These are phyloP conservation scores for Platyura marginata DNA, from an alignment of 1,140 invertebrate species.

Conservation along the genomic window DNA sequence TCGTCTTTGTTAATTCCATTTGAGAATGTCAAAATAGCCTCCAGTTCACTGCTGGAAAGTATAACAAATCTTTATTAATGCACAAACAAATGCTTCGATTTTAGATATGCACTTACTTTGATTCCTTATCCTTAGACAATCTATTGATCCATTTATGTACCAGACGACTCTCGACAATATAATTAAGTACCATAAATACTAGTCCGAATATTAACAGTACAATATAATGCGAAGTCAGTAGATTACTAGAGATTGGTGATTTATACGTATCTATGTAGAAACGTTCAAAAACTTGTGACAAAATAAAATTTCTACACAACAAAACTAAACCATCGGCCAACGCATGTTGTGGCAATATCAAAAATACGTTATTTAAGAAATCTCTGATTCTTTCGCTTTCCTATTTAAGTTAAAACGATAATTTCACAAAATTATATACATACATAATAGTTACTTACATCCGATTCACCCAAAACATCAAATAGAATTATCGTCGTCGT, in stretches of 20 bases:
- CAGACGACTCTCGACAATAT: constrained; percentile 32
- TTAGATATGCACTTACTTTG: not conserved
- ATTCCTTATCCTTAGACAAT: not conserved
- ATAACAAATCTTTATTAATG: not conserved
- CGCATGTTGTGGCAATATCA: constrained; percentile 42
- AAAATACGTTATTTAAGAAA: constrained; percentile 34
- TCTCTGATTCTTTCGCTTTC: constrained; percentile 31
- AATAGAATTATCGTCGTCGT: constrained; percentile 37
- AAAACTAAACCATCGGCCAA: constrained; percentile 40
- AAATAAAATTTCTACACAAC: constrained; percentile 34
- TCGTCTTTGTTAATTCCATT: not conserved
- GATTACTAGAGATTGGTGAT: constrained; percentile 32
- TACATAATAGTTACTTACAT: constrained; percentile 13
- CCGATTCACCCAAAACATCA: constrained; percentile 38
- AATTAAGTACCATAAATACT: constrained; percentile 29
- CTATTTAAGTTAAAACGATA: constrained; percentile 11
- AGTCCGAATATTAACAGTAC: constrained; percentile 29
- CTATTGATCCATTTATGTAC: constrained; percentile 11
- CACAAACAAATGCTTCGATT: not conserved
- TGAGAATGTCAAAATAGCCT: constrained; percentile 1
- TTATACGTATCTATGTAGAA: constrained; percentile 47
- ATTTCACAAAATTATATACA: not conserved
- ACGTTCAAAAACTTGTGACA: constrained; percentile 29
- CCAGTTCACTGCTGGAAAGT: not conserved
- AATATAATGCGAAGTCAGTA: constrained; percentile 32